Evolutionary conservation across 2,797 vertebrate species (phyloP).

Genomic region (Myotis planiceps): DNA sequence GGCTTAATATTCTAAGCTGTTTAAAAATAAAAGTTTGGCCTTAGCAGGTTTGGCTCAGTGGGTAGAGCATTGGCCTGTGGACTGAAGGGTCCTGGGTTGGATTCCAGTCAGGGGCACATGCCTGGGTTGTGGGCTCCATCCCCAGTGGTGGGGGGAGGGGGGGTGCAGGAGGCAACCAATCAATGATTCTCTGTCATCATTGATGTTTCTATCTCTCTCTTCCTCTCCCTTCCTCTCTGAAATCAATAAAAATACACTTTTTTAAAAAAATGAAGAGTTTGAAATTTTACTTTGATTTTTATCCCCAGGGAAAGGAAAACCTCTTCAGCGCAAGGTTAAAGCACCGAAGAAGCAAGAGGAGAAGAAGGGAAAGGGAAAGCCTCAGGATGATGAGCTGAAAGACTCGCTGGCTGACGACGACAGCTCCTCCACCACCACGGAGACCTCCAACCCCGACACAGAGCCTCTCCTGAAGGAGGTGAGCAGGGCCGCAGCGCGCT

Average conservation of each 20-base stretch:
- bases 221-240: neutral
- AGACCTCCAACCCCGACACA: conserved; percentile 97
- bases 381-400: conserved; percentile 94
- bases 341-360: conserved; percentile 94
- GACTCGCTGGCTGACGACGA: conserved; percentile 95
- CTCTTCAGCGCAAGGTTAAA: conserved; percentile 92
- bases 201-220: neutral
- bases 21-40: conserved; percentile 48
- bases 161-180: neutral
- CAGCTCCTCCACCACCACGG: conserved; percentile 98
- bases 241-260: neutral
- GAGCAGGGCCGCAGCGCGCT: rapidly evolving
- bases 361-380: conserved; percentile 91
- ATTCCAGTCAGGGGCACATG: neutral
- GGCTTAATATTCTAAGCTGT: conserved; percentile 23
- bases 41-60: too few relatives aligned
- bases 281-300: conserved; percentile 35
- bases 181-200: too few relatives aligned
- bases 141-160: neutral
- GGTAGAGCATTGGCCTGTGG: too few relatives aligned
- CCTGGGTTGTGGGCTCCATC: neutral
- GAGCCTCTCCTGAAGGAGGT: conserved; percentile 96
- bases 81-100: neutral
- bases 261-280: neutral
- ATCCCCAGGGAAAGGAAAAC: conserved; percentile 92